phyloP scores from a whole-genome alignment of 2,888 invertebrate species.

The Noctuana brunneofusca region DNA sequence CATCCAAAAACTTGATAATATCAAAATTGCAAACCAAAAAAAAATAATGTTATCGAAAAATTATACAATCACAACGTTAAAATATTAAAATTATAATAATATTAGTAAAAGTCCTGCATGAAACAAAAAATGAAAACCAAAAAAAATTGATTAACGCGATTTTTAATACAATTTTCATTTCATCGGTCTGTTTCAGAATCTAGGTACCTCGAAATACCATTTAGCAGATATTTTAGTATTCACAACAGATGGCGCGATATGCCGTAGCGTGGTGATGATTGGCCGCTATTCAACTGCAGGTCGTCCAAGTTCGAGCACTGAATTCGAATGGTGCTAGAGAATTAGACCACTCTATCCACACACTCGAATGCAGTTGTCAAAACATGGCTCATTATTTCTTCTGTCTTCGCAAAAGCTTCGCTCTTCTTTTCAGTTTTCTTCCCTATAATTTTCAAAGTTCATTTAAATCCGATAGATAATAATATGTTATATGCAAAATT shows the following conservation, averaged over 20 bases:
- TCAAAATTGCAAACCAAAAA: too few relatives aligned
- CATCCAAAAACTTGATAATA: too few relatives aligned
- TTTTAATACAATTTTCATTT: too few relatives aligned
- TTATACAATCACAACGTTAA: too few relatives aligned
- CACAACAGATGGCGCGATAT: constrained; percentile 31
- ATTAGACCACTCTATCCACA: constrained; percentile 82
- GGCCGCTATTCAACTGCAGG: constrained; percentile 43
- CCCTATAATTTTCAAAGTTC: background rate
- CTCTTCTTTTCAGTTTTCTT: constrained; percentile 3
- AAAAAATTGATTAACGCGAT: too few relatives aligned
- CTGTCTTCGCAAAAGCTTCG: constrained; percentile 15
- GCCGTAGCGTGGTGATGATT: constrained; percentile 11
- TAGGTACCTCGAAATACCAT: too few relatives aligned
- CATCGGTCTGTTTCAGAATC: background rate
- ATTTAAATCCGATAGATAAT: too few relatives aligned
- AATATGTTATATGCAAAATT: too few relatives aligned
- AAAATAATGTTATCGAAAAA: too few relatives aligned
- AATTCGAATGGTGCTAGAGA: constrained; percentile 89
- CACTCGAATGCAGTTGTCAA: constrained; percentile 87
- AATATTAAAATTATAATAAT: too few relatives aligned
- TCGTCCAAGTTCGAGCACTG: constrained; percentile 79
- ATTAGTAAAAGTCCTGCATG: too few relatives aligned
- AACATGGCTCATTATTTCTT: constrained; percentile 55
- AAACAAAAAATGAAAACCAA: too few relatives aligned
- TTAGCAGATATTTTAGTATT: constrained; percentile 12